Percentiles rank a stretch among this genome's conserved stretches.
Evolutionary conservation across 2,113 vertebrate species (phyloP).

Genomic region (Hemichromis elongatus): DNA sequence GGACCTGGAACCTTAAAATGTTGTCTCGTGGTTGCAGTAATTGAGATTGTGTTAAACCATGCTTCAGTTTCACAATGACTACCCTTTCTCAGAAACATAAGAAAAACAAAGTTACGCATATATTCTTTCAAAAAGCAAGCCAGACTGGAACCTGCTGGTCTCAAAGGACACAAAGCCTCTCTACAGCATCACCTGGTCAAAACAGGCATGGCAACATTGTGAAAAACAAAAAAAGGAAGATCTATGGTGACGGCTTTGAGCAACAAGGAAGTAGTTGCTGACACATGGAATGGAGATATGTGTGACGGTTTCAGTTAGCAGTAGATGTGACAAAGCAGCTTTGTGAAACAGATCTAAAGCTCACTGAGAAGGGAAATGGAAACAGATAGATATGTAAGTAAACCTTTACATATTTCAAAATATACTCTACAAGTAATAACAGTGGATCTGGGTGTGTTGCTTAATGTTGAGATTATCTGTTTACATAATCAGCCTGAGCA

Average conservation of each 20-base stretch:
- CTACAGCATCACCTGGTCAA: not conserved
- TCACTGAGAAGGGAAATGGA: not conserved
- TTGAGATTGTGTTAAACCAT: not conserved
- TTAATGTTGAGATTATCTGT: not conserved
- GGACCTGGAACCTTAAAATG: not conserved
- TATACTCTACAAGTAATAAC: not conserved
- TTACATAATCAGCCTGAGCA: not conserved
- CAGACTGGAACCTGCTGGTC: not conserved
- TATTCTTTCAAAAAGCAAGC: not conserved
- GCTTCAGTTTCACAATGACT: not conserved
- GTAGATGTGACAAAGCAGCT: not conserved
- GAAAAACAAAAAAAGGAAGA: not conserved
- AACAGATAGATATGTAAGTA: conserved; percentile 18
- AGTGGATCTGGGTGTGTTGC: not conserved
- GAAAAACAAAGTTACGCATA: not conserved
- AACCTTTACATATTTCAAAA: not conserved
- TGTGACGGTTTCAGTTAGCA: not conserved
- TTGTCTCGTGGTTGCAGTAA: rapidly evolving
- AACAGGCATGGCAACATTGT: not conserved
- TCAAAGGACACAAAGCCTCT: not conserved
- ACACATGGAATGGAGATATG: not conserved
- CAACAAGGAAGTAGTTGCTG: conserved; percentile 12
- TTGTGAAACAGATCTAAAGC: not conserved
- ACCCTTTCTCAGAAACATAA: not conserved
- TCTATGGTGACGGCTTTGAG: rapidly evolving